Base-by-base conservation (phyloP, 37 sponge, comb jelly and placozoan species). In the Halichondria panicea region DNA sequence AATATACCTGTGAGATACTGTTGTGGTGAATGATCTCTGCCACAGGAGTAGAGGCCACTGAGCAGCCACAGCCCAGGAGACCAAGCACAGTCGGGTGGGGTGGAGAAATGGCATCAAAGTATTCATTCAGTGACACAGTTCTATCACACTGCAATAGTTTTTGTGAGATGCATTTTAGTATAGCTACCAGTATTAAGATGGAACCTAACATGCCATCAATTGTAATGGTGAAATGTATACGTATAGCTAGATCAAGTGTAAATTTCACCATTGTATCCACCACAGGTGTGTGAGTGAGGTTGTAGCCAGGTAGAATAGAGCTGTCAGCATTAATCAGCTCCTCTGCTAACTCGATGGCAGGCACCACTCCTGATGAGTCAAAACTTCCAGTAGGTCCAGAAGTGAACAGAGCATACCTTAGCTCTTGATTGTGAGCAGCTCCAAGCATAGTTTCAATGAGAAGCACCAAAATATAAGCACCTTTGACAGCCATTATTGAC, bases 321-420 rank as follows among this genome's bases (percentile, higher is more conserved):
- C 28, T 24, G n/a, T 25, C 4, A 28, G 0, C 58, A 6, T 42
- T 42, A 36, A 74, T 58, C 27, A 59, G 40, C 59, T 41, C 28
- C 6, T 39, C 27, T 7, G 74, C 74, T 60, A 74, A 28, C 2
- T 74, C 74, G 7, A 58, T 38, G 9, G 74, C 74, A 3, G 74
- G 74, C 7, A 74, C 27, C 11, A 24, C 36, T 2, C 74, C 74
- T 1, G 74, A 74, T 25, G 74, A 58, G 28, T 74, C 41, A 38
- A 57, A 42, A 13, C 74, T 57, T 15, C 38, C 34, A 22, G 31
- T 40, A 24, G 37, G 39, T 25, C 60, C n/a, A 58, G 57, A 53
- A 34, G 72, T 64, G 66, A 64, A 64, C 22, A 64, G 40, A 35
- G 66, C 37, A 35, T 36, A 64, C 6, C 21, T 37, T 4, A 64